Base-by-base conservation (phyloP, 2,797 vertebrate genomes). In the Amblyopsis hoosieri region DNA sequence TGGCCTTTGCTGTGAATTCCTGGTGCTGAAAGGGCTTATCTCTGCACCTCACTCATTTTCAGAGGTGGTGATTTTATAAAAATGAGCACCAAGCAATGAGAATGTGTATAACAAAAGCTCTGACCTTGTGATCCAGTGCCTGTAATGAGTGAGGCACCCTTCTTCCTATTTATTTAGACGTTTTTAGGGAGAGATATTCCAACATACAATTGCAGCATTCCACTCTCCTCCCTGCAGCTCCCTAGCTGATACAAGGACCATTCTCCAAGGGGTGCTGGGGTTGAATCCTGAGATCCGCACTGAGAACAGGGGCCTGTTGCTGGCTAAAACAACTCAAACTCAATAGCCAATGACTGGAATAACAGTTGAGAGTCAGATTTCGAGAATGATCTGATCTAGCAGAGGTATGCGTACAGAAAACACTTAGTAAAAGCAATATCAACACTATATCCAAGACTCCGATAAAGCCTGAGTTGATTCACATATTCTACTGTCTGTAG, bases 361-460 rank as follows among this genome's bases (percentile, higher is more conserved):
- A 85, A 86, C 73, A 89, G 69, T 74, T 54, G 19, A 82, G 86
- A 79, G 65, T 90, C 86, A 73, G 78, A 83, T 91, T 88, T 89
- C 87, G 81, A 79, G 82, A 84, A 88, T 88, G 83, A 87, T 87
- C 81, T 86, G 82, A 83, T 86, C 82, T 84, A 78, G 87, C 69
- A 1, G 68, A 84, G 85, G 78, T 87, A 89, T 87, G 85, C 75
- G 81, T 80, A 86, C 85, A 89, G 74, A 90, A 90, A 90, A 90
- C 82, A 87, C 69, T 70, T 71, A 67, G 76, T 80, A 67, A 79
- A 80, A 82, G 82, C 67, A 86, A 84, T 61, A 76, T 81, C 78
- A 80, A 75, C 75, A 81, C 51, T 55, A 72, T 63, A 80, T 79
- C 73, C 66, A 68, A 67, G 76, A 77, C 68, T 53, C 48, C 49